Conservation (phyloP, 1,140 invertebrate genomes). For the Heterodera carotae region DNA sequence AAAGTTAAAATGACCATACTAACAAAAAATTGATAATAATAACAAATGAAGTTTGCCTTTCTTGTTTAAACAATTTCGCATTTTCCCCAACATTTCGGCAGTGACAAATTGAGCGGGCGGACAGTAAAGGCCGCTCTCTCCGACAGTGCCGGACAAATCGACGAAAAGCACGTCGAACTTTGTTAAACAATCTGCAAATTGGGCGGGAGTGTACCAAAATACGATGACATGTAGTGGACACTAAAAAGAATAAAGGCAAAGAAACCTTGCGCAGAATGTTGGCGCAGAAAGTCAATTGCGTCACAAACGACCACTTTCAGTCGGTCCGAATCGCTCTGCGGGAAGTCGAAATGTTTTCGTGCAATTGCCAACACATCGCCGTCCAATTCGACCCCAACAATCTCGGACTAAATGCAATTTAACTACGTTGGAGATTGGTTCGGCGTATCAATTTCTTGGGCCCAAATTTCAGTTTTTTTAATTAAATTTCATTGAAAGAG, state of each 20-base stretch:
- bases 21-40: no score
- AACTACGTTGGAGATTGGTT: background rate
- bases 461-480: no score
- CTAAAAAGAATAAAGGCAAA: conserved; percentile 8
- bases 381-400: conserved; percentile 55
- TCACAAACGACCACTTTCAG: conserved; percentile 47
- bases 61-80: conserved; percentile 44
- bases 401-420: conserved; percentile 44
- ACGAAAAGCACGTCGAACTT: conserved; percentile 58
- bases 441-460: no score
- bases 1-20: no score
- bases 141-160: conserved; percentile 46
- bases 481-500: conserved; percentile 15
- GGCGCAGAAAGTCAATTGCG: conserved; percentile 42
- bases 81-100: conserved; percentile 32
- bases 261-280: background rate
- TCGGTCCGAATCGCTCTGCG: conserved; percentile 29
- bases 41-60: conserved; percentile 33
- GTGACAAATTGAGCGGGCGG: conserved; percentile 53
- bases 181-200: conserved; percentile 26
- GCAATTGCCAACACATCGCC: conserved; percentile 50
- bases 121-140: conserved; percentile 51
- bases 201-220: no score
- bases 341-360: conserved; percentile 51
- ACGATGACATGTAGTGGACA: conserved; percentile 26